Percentiles rank a stretch among this genome's conserved stretches.
phyloP scores from a whole-genome alignment of 2,888 invertebrate genomes.

The Dilophus febrilis region DNA sequence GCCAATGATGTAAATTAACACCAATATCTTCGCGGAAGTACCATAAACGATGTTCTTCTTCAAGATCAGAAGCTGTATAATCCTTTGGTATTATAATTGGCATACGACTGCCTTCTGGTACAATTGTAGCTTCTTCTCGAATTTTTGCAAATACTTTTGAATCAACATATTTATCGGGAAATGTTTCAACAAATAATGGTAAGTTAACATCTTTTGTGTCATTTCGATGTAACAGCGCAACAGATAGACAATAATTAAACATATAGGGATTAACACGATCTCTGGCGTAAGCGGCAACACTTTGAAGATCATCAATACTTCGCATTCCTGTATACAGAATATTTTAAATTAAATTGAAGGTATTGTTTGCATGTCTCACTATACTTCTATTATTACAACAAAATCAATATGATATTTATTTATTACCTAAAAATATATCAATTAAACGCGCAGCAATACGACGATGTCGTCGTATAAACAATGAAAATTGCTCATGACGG shows the following conservation, averaged over 20 bases:
- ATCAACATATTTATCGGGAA: conserved; percentile 35
- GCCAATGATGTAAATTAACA: conserved; percentile 37
- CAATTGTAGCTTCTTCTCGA: conserved; percentile 43
- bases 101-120: conserved; percentile 45
- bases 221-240: conserved; percentile 42
- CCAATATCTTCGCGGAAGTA: conserved; percentile 37
- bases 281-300: conserved; percentile 47
- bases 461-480: conserved; percentile 52
- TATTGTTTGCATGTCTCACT: too few species aligned
- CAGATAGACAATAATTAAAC: conserved; percentile 56
- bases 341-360: background rate
- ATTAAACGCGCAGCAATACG: conserved; percentile 47
- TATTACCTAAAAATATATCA: conserved; percentile 45
- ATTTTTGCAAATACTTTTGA: conserved; percentile 47
- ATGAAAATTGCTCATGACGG: conserved; percentile 48
- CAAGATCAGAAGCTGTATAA: conserved; percentile 56
- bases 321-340: conserved; percentile 40
- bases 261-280: conserved; percentile 54
- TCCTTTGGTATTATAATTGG: conserved; percentile 41
- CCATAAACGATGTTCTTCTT: conserved; percentile 71
- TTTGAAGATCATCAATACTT: conserved; percentile 45
- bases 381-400: too few species aligned
- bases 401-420: background rate
- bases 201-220: conserved; percentile 52
- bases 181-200: conserved; percentile 51